Conservation (phyloP, 2,797 vertebrate genomes). For the Bradypus variegatus region DNA sequence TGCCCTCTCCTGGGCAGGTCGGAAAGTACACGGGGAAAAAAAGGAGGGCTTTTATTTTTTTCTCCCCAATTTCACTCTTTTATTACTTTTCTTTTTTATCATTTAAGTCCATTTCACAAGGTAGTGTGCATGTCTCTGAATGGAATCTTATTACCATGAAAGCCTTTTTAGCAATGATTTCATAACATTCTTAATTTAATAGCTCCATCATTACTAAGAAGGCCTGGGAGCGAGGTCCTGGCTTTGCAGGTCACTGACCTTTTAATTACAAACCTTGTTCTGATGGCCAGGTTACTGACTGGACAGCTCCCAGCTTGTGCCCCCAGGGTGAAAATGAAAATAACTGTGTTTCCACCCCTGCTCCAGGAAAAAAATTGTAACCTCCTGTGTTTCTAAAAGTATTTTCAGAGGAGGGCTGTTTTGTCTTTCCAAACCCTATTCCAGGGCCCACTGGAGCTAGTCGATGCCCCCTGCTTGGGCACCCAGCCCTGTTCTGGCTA, state of each 20-base stretch:
- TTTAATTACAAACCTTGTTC: slow-evolving; percentile 88
- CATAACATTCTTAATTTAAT: slow-evolving; percentile 88
- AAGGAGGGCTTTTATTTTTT: too few relatives aligned
- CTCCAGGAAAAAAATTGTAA: slow-evolving; percentile 72
- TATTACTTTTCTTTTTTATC: slow-evolving; percentile 74
- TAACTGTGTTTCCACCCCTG: slow-evolving; percentile 73
- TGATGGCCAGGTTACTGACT: slow-evolving; percentile 85
- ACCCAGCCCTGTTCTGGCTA: too few relatives aligned
- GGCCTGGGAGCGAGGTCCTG: slow-evolving; percentile 78
- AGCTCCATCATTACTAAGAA: slow-evolving; percentile 79
- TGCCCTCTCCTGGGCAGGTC: too few relatives aligned
- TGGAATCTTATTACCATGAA: slow-evolving; percentile 84
- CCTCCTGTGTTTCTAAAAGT: slow-evolving; percentile 74
- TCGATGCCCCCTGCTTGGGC: too few relatives aligned
- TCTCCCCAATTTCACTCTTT: slow-evolving; percentile 66
- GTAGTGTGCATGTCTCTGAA: slow-evolving; percentile 80
- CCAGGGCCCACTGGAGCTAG: too few relatives aligned
- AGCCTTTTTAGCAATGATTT: slow-evolving; percentile 87
- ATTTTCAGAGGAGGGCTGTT: too few relatives aligned
- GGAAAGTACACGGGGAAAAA: too few relatives aligned
- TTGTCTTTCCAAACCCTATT: too few relatives aligned
- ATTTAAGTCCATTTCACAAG: slow-evolving; percentile 76
- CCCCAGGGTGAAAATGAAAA: slow-evolving; percentile 75
- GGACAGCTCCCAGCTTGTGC: slow-evolving; percentile 77
- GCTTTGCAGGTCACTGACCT: slow-evolving; percentile 87